Evolutionary conservation across 2,888 invertebrate genomes (phyloP), one percentile per base, ranked within the genome.

Genomic region (Bibio marci): DNA sequence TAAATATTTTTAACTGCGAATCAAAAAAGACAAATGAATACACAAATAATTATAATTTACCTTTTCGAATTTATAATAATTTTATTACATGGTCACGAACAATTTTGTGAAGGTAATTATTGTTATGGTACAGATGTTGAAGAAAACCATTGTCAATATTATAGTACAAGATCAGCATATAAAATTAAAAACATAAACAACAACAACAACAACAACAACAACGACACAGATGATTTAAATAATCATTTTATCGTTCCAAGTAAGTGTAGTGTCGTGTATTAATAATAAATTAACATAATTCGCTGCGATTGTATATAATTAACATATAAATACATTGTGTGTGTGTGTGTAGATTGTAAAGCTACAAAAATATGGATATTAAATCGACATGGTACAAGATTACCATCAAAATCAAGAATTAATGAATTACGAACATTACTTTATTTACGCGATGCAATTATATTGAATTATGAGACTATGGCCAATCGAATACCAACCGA

Each of bases 141-240:
- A 19, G 52, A 56, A 3, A 41, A 43, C 18, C 62, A 62, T 46
- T 57, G 55, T 3, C 52, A 52, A 19, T 65, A 73, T 38, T 80
- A 80, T 53, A 76, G 70, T 10, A 71, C 78, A 6, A 83, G 80
- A 62, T 83, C 85, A 0, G 73, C 82, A 0, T 87, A 86, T 53
- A 70, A 76, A 49, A 73, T 79, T 47, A 70, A 73, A 13, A 73
- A 69, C 43, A 69, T 71, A 32, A 69, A 71, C 28, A n/a, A n/a
- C n/a, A n/a, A n/a, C n/a, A n/a, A n/a, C n/a, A n/a, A n/a, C n/a
- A n/a, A n/a, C n/a, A n/a, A n/a, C n/a, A n/a, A n/a, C n/a, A n/a
- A n/a, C n/a, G n/a, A n/a, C n/a, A n/a, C n/a, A n/a, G n/a, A n/a
- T n/a, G 65, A 68, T 41, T 48, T 52, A 13, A 65, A 65, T 1